A percentile compares a stretch with the other conserved stretches of the same genome.
These are phyloP conservation scores for Orthosia incerta DNA, from an alignment of 2,888 invertebrate genomes.

Conservation along the genomic window DNA sequence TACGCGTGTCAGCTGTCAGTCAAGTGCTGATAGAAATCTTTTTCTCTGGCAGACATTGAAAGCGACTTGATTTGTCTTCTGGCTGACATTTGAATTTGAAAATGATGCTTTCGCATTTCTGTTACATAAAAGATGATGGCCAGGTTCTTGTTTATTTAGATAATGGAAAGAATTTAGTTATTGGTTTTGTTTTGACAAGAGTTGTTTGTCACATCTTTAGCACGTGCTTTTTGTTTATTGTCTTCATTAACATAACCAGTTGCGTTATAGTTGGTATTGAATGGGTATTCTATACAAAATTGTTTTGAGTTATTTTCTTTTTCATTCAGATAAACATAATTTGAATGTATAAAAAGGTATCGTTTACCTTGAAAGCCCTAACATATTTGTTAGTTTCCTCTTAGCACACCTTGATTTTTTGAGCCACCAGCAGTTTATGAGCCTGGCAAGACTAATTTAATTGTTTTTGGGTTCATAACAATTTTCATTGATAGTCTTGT, in stretches of 20 bases:
- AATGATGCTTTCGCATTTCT: neutral
- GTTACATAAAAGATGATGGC: neutral
- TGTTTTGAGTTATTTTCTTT: neutral
- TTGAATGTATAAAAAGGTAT: neutral
- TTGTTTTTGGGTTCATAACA: neutral
- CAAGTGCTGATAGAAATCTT: constrained; percentile 8
- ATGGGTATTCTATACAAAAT: constrained; percentile 11
- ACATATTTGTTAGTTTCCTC: constrained; percentile 6
- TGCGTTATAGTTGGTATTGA: constrained; percentile 17
- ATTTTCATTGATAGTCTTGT: too few species aligned
- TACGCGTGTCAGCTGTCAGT: constrained; percentile 23
- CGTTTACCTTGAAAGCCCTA: neutral
- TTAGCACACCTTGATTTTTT: neutral
- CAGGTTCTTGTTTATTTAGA: neutral
- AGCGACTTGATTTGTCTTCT: constrained; percentile 1
- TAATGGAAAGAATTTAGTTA: neutral
- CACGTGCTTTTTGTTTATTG: constrained; percentile 43
- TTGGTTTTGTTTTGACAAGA: constrained; percentile 9
- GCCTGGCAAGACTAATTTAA: neutral
- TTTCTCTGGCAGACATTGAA: neutral
- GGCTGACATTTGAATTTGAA: constrained; percentile 3
- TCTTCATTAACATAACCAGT: constrained; percentile 45
- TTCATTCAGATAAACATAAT: constrained; percentile 4
- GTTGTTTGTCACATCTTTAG: constrained; percentile 12
- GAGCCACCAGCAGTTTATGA: neutral